Conservation (phyloP, 2,113 vertebrate genomes). For the Labrus mixtus region DNA sequence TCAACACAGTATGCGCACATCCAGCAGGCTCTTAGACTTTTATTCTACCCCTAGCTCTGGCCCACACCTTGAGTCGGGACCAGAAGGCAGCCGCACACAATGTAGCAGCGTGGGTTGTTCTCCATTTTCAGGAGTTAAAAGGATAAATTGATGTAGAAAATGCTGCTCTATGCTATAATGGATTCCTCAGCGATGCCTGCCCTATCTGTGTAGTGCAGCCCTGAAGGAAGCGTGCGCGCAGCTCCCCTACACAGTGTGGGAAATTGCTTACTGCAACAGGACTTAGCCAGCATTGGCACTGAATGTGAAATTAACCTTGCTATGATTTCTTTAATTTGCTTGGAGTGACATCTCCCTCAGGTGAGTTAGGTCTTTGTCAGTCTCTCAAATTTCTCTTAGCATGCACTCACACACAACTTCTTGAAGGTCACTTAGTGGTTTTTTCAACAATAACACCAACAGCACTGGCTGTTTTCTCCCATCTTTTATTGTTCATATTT, state of each 20-base stretch:
- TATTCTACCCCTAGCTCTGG: conserved; percentile 53
- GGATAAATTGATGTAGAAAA: conserved; percentile 79
- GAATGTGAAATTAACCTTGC: conserved; percentile 82
- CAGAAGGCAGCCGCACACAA: conserved; percentile 65
- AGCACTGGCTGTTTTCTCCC: not conserved
- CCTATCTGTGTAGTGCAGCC: conserved; percentile 83
- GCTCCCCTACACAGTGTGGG: conserved; percentile 77
- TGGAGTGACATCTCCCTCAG: conserved; percentile 75
- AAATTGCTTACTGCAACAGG: conserved; percentile 82
- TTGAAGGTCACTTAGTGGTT: conserved; percentile 23
- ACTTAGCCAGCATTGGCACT: conserved; percentile 73
- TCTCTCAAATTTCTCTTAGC: conserved; percentile 60
- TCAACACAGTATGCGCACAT: conserved; percentile 32
- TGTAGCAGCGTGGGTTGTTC: conserved; percentile 68
- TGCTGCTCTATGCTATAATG: conserved; percentile 78
- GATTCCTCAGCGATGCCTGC: conserved; percentile 76
- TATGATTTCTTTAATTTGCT: conserved; percentile 83
- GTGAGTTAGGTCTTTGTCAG: conserved; percentile 53
- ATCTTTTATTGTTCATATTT: conserved; percentile 3
- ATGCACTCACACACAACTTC: conserved; percentile 2
- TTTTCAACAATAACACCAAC: conserved; percentile 18
- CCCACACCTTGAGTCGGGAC: conserved; percentile 67
- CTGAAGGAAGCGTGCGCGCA: conserved; percentile 78
- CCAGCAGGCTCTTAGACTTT: conserved; percentile 51
- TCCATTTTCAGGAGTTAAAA: conserved; percentile 76